These are phyloP conservation scores for Danaus plexippus DNA, from an alignment of 1,140 invertebrate species.

Conservation along the genomic window DNA sequence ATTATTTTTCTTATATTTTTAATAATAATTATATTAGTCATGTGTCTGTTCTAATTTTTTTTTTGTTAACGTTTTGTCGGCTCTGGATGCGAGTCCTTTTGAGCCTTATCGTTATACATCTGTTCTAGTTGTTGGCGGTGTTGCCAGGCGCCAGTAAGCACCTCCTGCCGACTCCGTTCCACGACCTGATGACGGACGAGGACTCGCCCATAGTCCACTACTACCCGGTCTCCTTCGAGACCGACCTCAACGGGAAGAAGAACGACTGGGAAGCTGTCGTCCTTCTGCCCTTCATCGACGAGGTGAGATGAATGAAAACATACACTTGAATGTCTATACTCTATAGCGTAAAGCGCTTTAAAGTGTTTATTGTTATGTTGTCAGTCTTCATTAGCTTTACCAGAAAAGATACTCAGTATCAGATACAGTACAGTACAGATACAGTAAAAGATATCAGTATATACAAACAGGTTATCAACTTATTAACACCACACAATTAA, in stretches of 20 bases:
- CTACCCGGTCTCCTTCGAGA: conserved; percentile 92
- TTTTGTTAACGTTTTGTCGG: too few species aligned
- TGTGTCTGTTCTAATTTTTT: not conserved
- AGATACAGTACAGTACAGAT: too few species aligned
- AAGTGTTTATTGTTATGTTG: too few species aligned
- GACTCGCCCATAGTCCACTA: conserved; percentile 89
- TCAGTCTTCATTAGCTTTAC: too few species aligned
- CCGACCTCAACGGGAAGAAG: conserved; percentile 93
- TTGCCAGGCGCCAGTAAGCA: conserved; percentile 88
- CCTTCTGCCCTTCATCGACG: conserved; percentile 96
- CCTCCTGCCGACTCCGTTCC: conserved; percentile 86
- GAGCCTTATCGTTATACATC: too few species aligned
- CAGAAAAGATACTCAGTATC: too few species aligned
- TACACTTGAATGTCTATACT: not conserved
- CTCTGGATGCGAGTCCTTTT: too few species aligned
- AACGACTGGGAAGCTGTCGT: conserved; percentile 99
- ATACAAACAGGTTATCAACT: too few species aligned
- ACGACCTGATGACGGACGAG: conserved; percentile 85
- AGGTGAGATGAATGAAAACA: conserved; percentile 71
- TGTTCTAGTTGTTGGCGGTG: conserved; percentile 83
- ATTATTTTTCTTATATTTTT: conserved; percentile 11
- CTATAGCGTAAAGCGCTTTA: too few species aligned
- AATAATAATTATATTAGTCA: conserved; percentile 2
- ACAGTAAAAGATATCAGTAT: too few species aligned
- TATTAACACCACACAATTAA: too few species aligned